These are phyloP conservation scores for Hylaeus anthracinus DNA, from an alignment of 1,140 invertebrate species.

Conservation along the genomic window DNA sequence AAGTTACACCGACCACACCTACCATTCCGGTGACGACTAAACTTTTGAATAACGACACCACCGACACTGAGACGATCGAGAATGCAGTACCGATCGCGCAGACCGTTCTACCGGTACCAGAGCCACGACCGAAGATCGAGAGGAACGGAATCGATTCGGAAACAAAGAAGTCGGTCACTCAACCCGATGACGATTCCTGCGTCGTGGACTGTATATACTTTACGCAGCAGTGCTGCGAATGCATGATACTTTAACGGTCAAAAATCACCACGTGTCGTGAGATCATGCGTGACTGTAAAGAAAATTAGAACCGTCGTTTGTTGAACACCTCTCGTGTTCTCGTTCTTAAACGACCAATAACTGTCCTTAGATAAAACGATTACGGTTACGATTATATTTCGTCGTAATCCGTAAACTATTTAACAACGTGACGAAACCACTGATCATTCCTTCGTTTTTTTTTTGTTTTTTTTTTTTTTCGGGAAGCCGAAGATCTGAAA, in stretches of 20 bases:
- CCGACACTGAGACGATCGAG: conserved; percentile 66
- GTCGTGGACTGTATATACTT: conserved; percentile 77
- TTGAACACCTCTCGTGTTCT: neutral
- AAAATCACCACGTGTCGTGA: neutral
- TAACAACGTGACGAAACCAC: neutral
- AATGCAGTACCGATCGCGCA: conserved; percentile 67
- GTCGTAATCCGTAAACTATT: neutral
- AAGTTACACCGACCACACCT: conserved; percentile 67
- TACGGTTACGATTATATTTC: too few relatives aligned
- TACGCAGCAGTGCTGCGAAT: conserved; percentile 78
- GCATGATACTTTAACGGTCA: conserved; percentile 73
- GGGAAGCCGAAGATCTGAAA: neutral
- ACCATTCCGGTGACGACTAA: conserved; percentile 31
- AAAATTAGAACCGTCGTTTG: neutral
- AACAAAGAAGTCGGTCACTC: conserved; percentile 49
- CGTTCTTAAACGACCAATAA: neutral
- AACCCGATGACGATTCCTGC: conserved; percentile 73
- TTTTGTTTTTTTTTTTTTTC: neutral
- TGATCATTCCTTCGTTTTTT: neutral
- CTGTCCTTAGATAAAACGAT: neutral
- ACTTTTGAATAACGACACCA: conserved; percentile 35
- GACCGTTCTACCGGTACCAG: conserved; percentile 65
- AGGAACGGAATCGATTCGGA: conserved; percentile 70
- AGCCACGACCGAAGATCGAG: conserved; percentile 70
- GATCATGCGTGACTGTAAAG: neutral